Base-by-base conservation (phyloP, 2,113 vertebrate species). In the Tachysurus fulvidraco region DNA sequence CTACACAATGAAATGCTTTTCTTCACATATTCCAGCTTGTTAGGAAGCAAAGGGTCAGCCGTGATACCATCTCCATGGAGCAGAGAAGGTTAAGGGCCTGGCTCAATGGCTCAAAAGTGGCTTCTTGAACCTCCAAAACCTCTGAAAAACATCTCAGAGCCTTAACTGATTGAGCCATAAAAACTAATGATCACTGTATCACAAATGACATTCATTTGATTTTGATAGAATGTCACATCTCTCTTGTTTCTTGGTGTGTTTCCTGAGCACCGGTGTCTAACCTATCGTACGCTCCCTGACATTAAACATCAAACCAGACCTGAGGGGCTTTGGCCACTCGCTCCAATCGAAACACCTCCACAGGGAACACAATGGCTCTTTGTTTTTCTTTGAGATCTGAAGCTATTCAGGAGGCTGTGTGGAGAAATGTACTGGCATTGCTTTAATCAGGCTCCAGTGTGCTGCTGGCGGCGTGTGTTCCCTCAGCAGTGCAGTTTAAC, bases 371-470 rank as follows among this genome's bases (percentile, higher is more conserved):
- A 69, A 67, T 36, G 44, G 11, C 28, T 73, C 21, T 84, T 74
- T 84, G n/a, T 46, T 59, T 84, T 59, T 13, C 50, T 50, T 50
- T 5, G 54, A 84, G 67, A 23, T 83, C 50, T 55, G 65, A 28
- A 28, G 44, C 81, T 67, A 9, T 55, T 73, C 65, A 41, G 67
- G 54, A 59, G 54, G 65, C 67, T 57, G 60, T 14, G 62, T 28
- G 10, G 65, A 73, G 54, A 71, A 84, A 73, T 59, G 21, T 54
- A 3, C 83, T 84, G 82, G 82, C 82, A 55, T 36, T n/a, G 25
- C 83, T 84, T 84, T 84, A 69, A 16, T 84, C 65, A 74, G 83
- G 52, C 67, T 84, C 65, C 83, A 54, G 28, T 54, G 50, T 8
- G 50, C 65, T 69, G 82, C 82, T 55, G 82, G 83, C 83, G 16